These are phyloP conservation scores for Nebria ingens DNA, from an alignment of 1,140 invertebrate species.

Conservation along the genomic window DNA sequence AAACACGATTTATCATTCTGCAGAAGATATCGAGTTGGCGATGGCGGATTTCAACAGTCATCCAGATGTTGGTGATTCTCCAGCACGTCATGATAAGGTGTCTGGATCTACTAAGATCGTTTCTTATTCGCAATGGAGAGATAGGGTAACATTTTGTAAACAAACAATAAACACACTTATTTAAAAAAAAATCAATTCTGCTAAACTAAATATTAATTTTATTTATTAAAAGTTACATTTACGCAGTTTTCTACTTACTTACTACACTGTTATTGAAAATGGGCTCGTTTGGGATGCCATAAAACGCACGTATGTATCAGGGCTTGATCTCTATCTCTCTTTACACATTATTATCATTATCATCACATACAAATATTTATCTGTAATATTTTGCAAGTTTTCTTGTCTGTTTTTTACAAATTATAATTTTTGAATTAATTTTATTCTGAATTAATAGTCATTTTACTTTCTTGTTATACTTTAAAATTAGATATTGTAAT, in stretches of 20 bases:
- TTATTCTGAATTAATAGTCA: no score
- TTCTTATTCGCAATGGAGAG: slow-evolving; percentile 35
- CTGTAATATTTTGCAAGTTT: no score
- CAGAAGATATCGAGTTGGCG: slow-evolving; percentile 26
- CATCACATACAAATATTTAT: no score
- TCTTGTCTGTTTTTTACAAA: no score
- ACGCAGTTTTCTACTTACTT: no score
- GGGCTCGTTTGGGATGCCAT: not conserved
- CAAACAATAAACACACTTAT: not conserved
- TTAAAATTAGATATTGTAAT: no score
- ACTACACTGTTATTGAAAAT: no score
- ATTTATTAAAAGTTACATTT: no score
- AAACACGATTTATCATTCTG: slow-evolving; percentile 34
- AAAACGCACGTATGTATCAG: not conserved
- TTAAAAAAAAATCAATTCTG: no score
- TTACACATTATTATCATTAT: not conserved
- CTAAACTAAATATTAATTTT: no score
- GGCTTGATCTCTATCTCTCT: not conserved
- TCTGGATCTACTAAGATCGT: slow-evolving; percentile 27
- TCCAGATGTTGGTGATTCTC: slow-evolving; percentile 11
- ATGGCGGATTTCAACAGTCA: slow-evolving; percentile 19
- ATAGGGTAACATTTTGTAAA: slow-evolving; percentile 33
- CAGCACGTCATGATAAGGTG: slow-evolving; percentile 26
- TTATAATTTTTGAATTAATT: no score
- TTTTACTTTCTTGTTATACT: no score